phyloP scores from a whole-genome alignment of 1,140 invertebrate genomes.

The Drosophila auraria region DNA sequence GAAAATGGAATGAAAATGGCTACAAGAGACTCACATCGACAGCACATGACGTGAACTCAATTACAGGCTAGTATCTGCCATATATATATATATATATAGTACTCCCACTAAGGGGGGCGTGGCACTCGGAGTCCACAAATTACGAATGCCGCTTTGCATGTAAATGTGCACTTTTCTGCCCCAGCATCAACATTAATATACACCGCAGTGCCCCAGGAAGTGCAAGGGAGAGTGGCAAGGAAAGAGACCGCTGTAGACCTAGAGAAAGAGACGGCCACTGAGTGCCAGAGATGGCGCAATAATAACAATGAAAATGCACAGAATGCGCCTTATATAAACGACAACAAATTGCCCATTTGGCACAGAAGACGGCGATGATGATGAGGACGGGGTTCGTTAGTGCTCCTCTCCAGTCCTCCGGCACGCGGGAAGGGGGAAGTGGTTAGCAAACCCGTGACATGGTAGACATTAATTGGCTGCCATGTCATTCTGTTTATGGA shows the following conservation, averaged over 20 bases:
- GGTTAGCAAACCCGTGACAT: conserved; percentile 54
- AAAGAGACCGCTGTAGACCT: conserved; percentile 6
- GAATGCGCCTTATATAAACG: conserved; percentile 78
- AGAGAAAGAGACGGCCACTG: conserved; percentile 10
- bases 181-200: conserved; percentile 81
- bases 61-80: conserved; percentile 33
- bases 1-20: conserved; percentile 28
- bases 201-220: conserved; percentile 50
- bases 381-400: conserved; percentile 37
- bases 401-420: conserved; percentile 13
- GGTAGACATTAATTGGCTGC: conserved; percentile 79
- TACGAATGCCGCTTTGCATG: conserved; percentile 78
- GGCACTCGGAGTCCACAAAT: conserved; percentile 69
- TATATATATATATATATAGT: background rate
- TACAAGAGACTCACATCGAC: conserved; percentile 23
- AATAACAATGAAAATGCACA: conserved; percentile 82
- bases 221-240: conserved; percentile 29
- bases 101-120: conserved; percentile 47
- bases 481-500: conserved; percentile 80
- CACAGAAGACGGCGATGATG: conserved; percentile 74
- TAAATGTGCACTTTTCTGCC: conserved; percentile 76
- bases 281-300: conserved; percentile 55
- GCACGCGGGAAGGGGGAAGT: conserved; percentile 4
- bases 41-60: conserved; percentile 75
- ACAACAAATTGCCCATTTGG: conserved; percentile 82